Evolutionary conservation across 2,113 vertebrate genomes (phyloP).

Genomic region (Bubalus kerabau): DNA sequence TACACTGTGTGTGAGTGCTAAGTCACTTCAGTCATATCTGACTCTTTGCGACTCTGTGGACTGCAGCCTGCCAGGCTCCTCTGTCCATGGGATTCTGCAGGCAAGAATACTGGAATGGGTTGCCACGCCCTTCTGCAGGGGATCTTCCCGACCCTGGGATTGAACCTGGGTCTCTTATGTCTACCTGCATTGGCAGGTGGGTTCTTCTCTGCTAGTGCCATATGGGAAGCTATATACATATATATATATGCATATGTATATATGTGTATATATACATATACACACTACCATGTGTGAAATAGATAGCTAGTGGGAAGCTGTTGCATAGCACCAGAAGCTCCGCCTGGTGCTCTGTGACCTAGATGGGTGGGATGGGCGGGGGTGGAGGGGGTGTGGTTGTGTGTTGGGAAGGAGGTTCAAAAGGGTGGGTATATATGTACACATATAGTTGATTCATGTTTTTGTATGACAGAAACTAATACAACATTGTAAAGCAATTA

Average conservation of each 20-base stretch:
- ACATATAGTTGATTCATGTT: not conserved
- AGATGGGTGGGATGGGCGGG: not conserved
- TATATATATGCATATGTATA: not conserved
- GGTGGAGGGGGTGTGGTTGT: accelerated
- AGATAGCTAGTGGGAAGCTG: not conserved
- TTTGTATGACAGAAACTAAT: not conserved
- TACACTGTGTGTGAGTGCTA: not conserved
- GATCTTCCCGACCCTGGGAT: not conserved
- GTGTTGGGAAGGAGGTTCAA: not conserved
- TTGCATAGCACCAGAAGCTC: not conserved
- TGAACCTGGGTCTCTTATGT: not conserved
- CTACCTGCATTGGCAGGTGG: not conserved
- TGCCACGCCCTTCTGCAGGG: not conserved
- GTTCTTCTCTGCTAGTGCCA: not conserved
- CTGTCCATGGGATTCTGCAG: not conserved
- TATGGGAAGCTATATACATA: not conserved
- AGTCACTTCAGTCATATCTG: not conserved
- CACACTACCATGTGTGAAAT: not conserved
- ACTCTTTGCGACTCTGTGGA: not conserved
- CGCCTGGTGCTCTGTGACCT: not conserved
- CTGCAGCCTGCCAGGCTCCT: not conserved
- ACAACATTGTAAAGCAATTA: not conserved
- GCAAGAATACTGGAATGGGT: not conserved
- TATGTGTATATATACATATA: not conserved
- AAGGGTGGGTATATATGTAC: not conserved